Conservation (phyloP, 2,888 invertebrate genomes). For the Cantharis rufa region DNA sequence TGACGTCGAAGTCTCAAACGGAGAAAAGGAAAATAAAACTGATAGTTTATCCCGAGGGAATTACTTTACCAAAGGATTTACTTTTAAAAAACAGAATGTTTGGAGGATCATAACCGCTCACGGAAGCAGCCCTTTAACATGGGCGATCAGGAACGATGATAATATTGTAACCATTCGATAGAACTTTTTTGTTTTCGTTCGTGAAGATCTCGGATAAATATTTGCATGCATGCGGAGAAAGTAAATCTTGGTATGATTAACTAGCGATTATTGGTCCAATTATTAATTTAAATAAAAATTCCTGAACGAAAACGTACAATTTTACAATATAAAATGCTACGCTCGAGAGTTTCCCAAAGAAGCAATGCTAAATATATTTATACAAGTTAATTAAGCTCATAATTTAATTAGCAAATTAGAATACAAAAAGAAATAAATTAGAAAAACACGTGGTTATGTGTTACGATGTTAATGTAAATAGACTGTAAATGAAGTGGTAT, state of each 20-base stretch:
- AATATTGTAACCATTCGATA: not conserved
- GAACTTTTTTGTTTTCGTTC: not conserved
- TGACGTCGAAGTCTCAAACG: not conserved
- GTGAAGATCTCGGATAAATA: not conserved
- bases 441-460: not conserved
- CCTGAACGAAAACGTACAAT: not conserved
- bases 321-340: not conserved
- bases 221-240: not conserved
- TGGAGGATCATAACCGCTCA: not conserved
- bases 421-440: not conserved
- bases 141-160: not conserved
- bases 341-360: not conserved
- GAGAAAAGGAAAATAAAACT: not conserved
- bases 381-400: not conserved
- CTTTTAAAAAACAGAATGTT: not conserved
- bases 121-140: not conserved
- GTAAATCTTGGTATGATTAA: not conserved
- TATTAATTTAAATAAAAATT: not conserved
- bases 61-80: not conserved
- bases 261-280: not conserved
- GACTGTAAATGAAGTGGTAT: not conserved
- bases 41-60: not conserved
- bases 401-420: not conserved
- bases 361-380: not conserved
- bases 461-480: not conserved